Conservation (phyloP, 2,888 invertebrate genomes). For the Yponomeuta evonymella region DNA sequence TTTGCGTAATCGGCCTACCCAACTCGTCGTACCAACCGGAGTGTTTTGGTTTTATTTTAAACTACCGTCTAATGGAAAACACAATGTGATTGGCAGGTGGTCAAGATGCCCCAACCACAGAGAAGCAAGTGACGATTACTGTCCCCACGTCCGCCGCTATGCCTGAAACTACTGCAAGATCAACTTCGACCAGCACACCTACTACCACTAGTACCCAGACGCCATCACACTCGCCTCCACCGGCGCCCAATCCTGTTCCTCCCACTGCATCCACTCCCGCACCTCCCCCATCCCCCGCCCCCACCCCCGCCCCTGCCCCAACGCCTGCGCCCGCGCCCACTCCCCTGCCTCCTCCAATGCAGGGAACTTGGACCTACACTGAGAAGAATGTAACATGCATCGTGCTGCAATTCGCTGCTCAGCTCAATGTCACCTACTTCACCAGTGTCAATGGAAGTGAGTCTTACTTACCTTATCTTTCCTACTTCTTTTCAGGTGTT, state of each 20-base stretch:
- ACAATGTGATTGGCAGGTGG: slow-evolving; percentile 28
- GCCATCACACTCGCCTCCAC: slow-evolving; percentile 39
- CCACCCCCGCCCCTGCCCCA: slow-evolving; percentile 40
- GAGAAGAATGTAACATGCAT: slow-evolving; percentile 78
- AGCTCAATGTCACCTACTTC: slow-evolving; percentile 77
- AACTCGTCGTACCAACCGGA: background rate
- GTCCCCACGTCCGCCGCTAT: slow-evolving; percentile 51
- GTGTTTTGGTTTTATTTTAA: background rate
- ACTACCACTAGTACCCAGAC: slow-evolving; percentile 14
- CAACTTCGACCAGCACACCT: slow-evolving; percentile 17
- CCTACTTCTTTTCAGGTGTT: too few species aligned
- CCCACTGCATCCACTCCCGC: slow-evolving; percentile 33
- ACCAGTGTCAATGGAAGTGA: slow-evolving; percentile 30
- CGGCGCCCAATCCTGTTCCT: slow-evolving; percentile 34
- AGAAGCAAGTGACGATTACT: slow-evolving; percentile 27
- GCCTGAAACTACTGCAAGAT: slow-evolving; percentile 61
- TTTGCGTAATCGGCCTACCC: slow-evolving; percentile 20
- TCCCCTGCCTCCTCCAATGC: slow-evolving; percentile 44
- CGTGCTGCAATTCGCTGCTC: slow-evolving; percentile 79
- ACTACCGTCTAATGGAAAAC: slow-evolving; percentile 2
- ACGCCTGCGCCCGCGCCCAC: slow-evolving; percentile 33
- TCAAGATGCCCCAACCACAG: slow-evolving; percentile 24
- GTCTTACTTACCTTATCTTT: background rate
- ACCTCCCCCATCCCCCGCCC: slow-evolving; percentile 26
- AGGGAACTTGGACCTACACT: slow-evolving; percentile 45